Conservation (phyloP, 2,888 invertebrate species). For the Drosophila meridiana region DNA sequence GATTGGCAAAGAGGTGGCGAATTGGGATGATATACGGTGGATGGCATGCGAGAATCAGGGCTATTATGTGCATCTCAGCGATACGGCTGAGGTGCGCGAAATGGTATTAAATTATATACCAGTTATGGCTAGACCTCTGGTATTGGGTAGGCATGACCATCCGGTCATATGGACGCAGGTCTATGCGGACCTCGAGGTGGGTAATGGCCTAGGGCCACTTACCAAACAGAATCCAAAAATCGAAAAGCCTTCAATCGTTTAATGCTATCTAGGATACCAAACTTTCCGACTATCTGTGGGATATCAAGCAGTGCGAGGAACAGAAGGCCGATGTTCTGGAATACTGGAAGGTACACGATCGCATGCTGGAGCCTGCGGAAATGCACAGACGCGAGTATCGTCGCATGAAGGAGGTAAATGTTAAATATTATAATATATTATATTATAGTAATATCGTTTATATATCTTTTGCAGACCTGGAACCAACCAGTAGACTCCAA, state of each 20-base stretch:
- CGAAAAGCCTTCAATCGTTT: slow-evolving; percentile 29
- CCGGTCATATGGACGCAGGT: slow-evolving; percentile 99
- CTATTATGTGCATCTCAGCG: slow-evolving; percentile 97
- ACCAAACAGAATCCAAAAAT: slow-evolving; percentile 10
- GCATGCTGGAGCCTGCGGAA: slow-evolving; percentile 88
- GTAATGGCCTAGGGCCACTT: slow-evolving; percentile 66
- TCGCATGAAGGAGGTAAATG: slow-evolving; percentile 77
- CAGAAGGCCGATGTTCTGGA: slow-evolving; percentile 91
- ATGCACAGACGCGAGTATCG: slow-evolving; percentile 86
- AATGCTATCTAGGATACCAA: slow-evolving; percentile 89
- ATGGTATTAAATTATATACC: slow-evolving; percentile 98
- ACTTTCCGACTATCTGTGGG: slow-evolving; percentile 96
- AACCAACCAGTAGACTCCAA: slow-evolving; percentile 86
- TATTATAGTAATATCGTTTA: neutral
- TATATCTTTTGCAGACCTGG: slow-evolving; percentile 77
- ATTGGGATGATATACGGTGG: slow-evolving; percentile 97
- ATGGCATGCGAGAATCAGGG: slow-evolving; percentile 99
- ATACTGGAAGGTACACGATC: slow-evolving; percentile 85
- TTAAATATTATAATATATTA: neutral
- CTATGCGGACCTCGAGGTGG: slow-evolving; percentile 95
- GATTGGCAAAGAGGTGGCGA: slow-evolving; percentile 97
- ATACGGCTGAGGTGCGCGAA: slow-evolving; percentile 98
- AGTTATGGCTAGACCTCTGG: slow-evolving; percentile 98
- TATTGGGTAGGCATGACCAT: slow-evolving; percentile 92
- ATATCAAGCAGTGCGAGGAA: slow-evolving; percentile 91